phyloP scores from a whole-genome alignment of 2,797 vertebrate genomes.

The Tarsius wallacei region DNA sequence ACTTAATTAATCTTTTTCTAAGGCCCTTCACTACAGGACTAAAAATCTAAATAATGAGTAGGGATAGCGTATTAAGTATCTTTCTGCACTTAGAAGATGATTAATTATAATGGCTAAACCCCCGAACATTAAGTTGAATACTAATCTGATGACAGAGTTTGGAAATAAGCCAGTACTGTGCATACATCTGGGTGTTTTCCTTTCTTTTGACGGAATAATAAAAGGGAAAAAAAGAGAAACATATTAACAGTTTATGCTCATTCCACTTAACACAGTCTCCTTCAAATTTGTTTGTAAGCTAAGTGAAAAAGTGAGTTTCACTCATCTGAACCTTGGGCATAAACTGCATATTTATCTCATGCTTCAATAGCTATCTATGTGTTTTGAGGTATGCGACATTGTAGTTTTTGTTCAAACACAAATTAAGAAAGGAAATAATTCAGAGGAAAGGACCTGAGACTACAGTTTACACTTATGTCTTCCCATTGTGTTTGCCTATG shows the following conservation, averaged over 20 bases:
- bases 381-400: background rate
- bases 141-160: constrained; percentile 85
- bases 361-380: background rate
- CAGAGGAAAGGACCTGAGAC: background rate
- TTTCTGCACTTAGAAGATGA: constrained; percentile 85
- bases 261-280: constrained; percentile 36
- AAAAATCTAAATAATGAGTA: constrained; percentile 89
- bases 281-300: constrained; percentile 37
- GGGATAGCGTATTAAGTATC: constrained; percentile 83
- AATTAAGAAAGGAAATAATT: background rate
- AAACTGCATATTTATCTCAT: background rate
- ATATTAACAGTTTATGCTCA: constrained; percentile 54
- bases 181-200: constrained; percentile 72
- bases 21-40: constrained; percentile 77
- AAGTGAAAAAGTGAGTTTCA: constrained; percentile 55
- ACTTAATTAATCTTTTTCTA: constrained; percentile 88
- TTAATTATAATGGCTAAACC: constrained; percentile 88
- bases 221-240: constrained; percentile 70
- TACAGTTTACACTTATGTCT: background rate
- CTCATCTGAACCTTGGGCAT: background rate
- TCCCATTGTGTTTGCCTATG: background rate
- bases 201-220: constrained; percentile 72
- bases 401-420: constrained; percentile 20
- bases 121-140: constrained; percentile 85
- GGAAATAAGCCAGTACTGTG: constrained; percentile 75